Conservation (phyloP, 2,113 vertebrate genomes). For the Mohoua ochrocephala region DNA sequence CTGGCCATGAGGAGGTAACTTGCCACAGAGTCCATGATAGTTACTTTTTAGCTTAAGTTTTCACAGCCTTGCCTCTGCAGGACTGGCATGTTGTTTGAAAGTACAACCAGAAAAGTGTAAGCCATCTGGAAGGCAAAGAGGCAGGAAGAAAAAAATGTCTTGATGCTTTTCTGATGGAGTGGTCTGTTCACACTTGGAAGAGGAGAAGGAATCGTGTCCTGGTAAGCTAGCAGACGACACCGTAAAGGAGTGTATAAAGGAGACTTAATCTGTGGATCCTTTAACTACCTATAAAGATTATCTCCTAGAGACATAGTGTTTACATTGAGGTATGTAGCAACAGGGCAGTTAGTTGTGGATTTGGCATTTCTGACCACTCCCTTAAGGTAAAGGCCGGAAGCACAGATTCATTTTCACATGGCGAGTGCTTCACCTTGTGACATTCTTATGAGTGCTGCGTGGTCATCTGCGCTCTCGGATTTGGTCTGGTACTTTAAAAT, state of each 20-base stretch:
- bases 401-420: not conserved
- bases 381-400: conserved; percentile 1
- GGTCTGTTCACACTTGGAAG: not conserved
- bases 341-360: not conserved
- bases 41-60: not conserved
- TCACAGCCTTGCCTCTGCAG: not conserved
- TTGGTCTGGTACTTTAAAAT: not conserved
- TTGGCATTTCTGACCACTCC: conserved; percentile 4
- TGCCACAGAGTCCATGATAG: fast-evolving
- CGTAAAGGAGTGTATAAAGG: not conserved
- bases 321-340: not conserved
- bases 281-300: conserved; percentile 27
- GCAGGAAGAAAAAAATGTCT: not conserved
- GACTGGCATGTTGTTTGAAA: not conserved
- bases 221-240: not conserved
- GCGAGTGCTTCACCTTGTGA: not conserved
- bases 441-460: not conserved
- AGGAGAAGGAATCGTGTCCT: not conserved
- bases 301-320: conserved; percentile 29
- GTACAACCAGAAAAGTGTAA: not conserved
- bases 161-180: not conserved
- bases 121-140: not conserved
- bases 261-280: not conserved
- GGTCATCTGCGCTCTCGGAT: fast-evolving
- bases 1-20: not conserved